Evolutionary conservation across 1,140 invertebrate genomes (phyloP).

Genomic region (Papilio dardanus): DNA sequence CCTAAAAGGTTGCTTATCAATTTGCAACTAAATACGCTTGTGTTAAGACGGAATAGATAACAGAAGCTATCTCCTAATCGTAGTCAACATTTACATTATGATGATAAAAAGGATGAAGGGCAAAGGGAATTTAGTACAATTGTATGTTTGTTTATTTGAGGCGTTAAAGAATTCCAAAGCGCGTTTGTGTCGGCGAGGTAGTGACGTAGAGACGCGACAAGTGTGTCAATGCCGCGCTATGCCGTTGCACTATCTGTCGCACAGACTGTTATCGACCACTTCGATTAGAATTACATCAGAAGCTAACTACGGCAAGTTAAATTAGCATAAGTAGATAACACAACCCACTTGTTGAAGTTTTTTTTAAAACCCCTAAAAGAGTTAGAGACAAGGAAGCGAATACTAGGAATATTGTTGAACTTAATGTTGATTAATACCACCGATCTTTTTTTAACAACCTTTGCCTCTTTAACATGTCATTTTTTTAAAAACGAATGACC

Average conservation of each 20-base stretch:
- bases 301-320: background rate
- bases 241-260: slow-evolving; percentile 67
- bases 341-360: slow-evolving; percentile 51
- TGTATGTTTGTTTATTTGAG: slow-evolving; percentile 30
- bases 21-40: background rate
- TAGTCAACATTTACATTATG: background rate
- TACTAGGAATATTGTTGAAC: background rate
- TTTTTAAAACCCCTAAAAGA: slow-evolving; percentile 4
- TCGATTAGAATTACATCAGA: slow-evolving; percentile 53
- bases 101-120: slow-evolving; percentile 27
- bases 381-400: background rate
- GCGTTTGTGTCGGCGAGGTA: slow-evolving; percentile 48
- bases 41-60: slow-evolving; percentile 1
- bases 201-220: slow-evolving; percentile 70
- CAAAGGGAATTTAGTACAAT: slow-evolving; percentile 22
- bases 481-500: too few relatives aligned
- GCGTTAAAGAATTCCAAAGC: slow-evolving; percentile 42
- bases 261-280: slow-evolving; percentile 75
- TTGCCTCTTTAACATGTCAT: too few relatives aligned
- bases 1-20: background rate
- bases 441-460: too few relatives aligned
- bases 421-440: too few relatives aligned
- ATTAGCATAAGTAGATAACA: slow-evolving; percentile 48
- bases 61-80: background rate
- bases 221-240: slow-evolving; percentile 75